A percentile compares a stretch with the other conserved stretches of the same genome.
Evolutionary conservation across 2,113 vertebrate genomes (phyloP).

Genomic region (Cochlearius cochlearius): DNA sequence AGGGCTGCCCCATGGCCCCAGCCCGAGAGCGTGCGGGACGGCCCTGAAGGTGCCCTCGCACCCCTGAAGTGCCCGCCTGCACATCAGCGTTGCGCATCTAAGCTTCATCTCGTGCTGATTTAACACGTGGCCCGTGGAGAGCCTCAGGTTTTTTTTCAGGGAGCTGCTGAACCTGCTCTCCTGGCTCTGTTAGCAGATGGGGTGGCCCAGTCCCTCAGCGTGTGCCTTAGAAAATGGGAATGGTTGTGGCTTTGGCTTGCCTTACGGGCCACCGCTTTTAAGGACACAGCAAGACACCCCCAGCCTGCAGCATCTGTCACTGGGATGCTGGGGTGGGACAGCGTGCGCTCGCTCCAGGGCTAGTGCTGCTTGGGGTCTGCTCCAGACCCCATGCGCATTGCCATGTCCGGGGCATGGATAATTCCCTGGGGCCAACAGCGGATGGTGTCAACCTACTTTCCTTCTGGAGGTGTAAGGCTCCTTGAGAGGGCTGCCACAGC

Average conservation of each 20-base stretch:
- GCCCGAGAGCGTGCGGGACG: neutral
- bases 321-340: neutral
- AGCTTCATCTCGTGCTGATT: rapidly evolving
- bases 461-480: neutral
- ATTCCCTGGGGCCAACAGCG: neutral
- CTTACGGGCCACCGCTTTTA: neutral
- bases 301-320: neutral
- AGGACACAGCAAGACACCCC: neutral
- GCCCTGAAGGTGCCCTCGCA: rapidly evolving
- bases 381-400: rapidly evolving
- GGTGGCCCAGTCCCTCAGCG: rapidly evolving
- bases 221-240: neutral
- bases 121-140: neutral
- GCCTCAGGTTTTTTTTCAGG: neutral
- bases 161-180: neutral
- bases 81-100: rapidly evolving
- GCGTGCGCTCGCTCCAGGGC: neutral
- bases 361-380: neutral
- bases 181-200: neutral
- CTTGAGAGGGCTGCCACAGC: neutral
- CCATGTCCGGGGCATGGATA: neutral
- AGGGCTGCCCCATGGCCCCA: neutral
- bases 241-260: neutral
- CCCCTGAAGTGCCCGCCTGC: neutral
- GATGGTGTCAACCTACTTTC: neutral